Conservation (phyloP, 2,797 vertebrate genomes). For the Microctenopoma stevenorrisi region DNA sequence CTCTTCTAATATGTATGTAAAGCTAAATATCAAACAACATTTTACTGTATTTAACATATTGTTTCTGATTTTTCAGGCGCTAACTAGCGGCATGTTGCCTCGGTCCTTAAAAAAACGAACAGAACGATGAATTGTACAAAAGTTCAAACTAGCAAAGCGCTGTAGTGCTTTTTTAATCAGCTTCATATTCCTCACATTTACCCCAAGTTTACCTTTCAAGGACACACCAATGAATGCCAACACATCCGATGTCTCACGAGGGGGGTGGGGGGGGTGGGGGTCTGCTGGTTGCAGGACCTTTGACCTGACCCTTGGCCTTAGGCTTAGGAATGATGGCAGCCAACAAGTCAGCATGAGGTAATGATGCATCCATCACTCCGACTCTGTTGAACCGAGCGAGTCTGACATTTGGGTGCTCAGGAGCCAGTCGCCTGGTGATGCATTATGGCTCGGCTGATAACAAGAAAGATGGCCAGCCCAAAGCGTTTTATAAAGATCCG, state of each 20-base stretch:
- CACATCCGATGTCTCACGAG: conserved; percentile 43
- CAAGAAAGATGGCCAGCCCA: conserved; percentile 39
- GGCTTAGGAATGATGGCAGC: conserved; percentile 48
- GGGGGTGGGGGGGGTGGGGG: background rate
- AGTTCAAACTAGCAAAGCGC: too few species aligned
- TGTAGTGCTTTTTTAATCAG: too few species aligned
- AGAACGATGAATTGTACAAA: too few species aligned
- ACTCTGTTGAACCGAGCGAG: conserved; percentile 46
- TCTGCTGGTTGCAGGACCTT: conserved; percentile 13
- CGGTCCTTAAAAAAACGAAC: too few species aligned
- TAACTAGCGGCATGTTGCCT: too few species aligned
- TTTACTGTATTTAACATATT: too few species aligned
- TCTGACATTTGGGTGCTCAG: conserved; percentile 52
- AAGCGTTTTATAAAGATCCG: conserved; percentile 41
- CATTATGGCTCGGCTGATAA: conserved; percentile 47
- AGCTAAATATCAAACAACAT: too few species aligned
- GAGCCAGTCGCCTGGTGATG: conserved; percentile 49
- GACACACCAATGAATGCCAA: conserved; percentile 18
- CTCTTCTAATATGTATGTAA: too few species aligned
- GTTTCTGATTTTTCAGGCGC: too few species aligned
- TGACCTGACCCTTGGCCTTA: conserved; percentile 64
- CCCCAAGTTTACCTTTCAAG: conserved; percentile 13
- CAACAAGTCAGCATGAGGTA: conserved; percentile 69
- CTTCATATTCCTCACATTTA: background rate
- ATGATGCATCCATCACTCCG: conserved; percentile 69